Evolutionary conservation across 1,140 invertebrate species (phyloP).

Genomic region (Caerostris darwini): DNA sequence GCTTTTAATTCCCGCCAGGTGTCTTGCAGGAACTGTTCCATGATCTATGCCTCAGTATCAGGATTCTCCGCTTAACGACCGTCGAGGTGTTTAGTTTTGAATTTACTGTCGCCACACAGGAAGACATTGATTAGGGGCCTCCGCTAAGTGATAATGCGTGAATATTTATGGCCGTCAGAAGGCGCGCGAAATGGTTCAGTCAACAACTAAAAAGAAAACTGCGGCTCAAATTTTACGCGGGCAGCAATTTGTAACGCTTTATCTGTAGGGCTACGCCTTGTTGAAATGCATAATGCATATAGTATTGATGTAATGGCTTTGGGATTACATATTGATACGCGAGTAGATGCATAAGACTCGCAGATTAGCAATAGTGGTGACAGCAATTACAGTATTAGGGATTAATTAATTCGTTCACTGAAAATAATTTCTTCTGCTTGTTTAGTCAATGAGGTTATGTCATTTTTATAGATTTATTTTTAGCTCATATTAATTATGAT

Average conservation of each 20-base stretch:
- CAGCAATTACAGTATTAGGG: too few relatives aligned
- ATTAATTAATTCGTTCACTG: too few relatives aligned
- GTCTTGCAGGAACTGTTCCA: neutral
- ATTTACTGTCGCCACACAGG: neutral
- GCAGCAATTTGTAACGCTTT: constrained; percentile 1
- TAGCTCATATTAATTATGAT: too few relatives aligned
- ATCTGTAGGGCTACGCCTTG: neutral
- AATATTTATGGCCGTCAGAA: constrained; percentile 19
- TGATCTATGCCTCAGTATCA: neutral
- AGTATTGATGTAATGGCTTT: neutral
- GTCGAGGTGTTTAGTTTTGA: neutral
- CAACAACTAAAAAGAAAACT: neutral
- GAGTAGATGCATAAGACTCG: neutral
- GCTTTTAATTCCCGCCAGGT: neutral
- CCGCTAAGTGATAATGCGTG: neutral
- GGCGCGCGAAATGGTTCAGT: neutral
- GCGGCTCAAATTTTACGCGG: neutral
- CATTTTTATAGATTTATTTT: too few relatives aligned
- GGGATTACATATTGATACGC: neutral
- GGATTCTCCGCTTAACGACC: neutral
- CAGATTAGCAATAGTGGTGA: neutral
- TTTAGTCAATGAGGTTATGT: too few relatives aligned
- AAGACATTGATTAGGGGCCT: neutral
- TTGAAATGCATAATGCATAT: neutral
- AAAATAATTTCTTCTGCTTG: too few relatives aligned